These are phyloP conservation scores for Centropus unirufus DNA, from an alignment of 2,113 vertebrate genomes.

Conservation along the genomic window DNA sequence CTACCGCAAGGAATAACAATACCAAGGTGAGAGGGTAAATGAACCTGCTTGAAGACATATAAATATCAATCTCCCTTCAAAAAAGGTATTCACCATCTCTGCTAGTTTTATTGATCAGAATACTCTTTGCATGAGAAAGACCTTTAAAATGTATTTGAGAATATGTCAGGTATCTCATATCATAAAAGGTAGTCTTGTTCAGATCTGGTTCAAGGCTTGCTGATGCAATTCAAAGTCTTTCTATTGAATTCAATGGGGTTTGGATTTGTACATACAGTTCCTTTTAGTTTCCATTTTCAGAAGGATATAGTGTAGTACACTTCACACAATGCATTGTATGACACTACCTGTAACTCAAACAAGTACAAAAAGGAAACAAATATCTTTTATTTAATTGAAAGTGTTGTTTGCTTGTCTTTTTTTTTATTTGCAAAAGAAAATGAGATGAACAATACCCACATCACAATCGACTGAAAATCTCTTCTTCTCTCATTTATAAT, in stretches of 20 bases:
- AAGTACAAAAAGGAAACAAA: slow-evolving; percentile 50
- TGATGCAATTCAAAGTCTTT: not conserved
- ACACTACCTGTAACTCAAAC: not conserved
- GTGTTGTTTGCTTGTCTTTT: not conserved
- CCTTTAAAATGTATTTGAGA: not conserved
- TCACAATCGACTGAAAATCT: not conserved
- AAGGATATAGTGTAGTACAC: not conserved
- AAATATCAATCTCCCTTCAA: not conserved
- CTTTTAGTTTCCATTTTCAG: not conserved
- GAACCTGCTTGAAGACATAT: not conserved
- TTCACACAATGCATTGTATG: not conserved
- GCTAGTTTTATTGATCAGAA: not conserved
- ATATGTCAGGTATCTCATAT: not conserved
- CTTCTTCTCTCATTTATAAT: not conserved
- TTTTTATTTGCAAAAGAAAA: not conserved
- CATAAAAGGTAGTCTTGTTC: not conserved
- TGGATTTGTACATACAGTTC: not conserved
- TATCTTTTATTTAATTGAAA: slow-evolving; percentile 56
- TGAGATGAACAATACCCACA: not conserved
- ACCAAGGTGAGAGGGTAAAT: not conserved
- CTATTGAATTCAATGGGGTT: not conserved
- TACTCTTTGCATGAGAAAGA: not conserved
- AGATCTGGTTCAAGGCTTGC: not conserved
- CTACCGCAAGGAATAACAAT: not conserved
- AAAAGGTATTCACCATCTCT: not conserved